These are phyloP conservation scores for Dromaius novaehollandiae DNA, from an alignment of 2,113 vertebrate species.

Conservation along the genomic window DNA sequence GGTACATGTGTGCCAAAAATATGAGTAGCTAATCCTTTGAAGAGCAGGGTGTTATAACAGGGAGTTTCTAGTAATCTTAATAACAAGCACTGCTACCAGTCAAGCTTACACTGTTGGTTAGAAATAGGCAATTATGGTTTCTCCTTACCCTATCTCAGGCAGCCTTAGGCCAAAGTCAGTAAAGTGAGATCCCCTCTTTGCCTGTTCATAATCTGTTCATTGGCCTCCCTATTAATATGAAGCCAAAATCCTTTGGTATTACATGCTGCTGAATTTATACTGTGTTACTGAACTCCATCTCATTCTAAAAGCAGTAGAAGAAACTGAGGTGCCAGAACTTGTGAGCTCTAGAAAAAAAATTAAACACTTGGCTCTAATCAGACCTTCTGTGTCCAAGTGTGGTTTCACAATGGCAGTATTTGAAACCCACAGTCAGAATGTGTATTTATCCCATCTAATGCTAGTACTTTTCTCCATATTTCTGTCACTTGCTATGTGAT, in stretches of 20 bases:
- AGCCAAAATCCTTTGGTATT: background rate
- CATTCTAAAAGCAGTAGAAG: background rate
- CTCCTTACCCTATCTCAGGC: background rate
- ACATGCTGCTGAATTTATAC: background rate
- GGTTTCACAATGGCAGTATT: slow-evolving; percentile 4
- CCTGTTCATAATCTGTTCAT: background rate
- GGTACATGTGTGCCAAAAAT: too few species aligned
- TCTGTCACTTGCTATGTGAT: slow-evolving; percentile 31
- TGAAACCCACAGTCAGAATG: slow-evolving; percentile 33
- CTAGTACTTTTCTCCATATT: background rate
- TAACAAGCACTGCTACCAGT: background rate
- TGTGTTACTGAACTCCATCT: background rate
- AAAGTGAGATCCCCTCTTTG: background rate
- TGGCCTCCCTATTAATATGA: background rate
- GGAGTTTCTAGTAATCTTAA: background rate
- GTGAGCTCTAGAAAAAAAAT: background rate
- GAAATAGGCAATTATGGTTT: background rate
- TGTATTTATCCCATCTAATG: slow-evolving; percentile 14
- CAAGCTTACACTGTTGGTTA: background rate
- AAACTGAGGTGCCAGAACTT: background rate
- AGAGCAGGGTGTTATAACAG: background rate
- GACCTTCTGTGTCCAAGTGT: background rate
- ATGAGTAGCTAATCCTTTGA: background rate
- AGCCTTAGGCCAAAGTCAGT: background rate
- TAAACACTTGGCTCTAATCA: background rate